These are phyloP conservation scores for Scaptomyza montana DNA, from an alignment of 1,140 invertebrate genomes.

Conservation along the genomic window DNA sequence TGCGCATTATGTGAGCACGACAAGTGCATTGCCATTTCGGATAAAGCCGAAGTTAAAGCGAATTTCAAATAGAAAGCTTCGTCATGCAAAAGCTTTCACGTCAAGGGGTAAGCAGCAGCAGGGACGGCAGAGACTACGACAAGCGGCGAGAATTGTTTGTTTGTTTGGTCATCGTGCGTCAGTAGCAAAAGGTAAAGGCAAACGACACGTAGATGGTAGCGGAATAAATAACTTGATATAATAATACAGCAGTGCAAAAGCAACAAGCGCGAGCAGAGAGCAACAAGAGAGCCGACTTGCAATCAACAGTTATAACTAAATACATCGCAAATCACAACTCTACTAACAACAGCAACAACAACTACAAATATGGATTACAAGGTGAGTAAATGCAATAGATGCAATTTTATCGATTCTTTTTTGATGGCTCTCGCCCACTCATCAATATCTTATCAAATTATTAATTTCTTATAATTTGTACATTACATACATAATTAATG, in stretches of 20 bases:
- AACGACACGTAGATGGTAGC: constrained; percentile 1
- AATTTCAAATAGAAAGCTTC: constrained; percentile 50
- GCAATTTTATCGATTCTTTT: constrained; percentile 21
- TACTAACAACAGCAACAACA: neutral
- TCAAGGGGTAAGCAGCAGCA: neutral
- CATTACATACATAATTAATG: neutral
- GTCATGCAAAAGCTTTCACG: constrained; percentile 33
- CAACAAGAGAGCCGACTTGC: neutral
- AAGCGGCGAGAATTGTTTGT: constrained; percentile 4
- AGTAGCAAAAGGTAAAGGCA: constrained; percentile 33
- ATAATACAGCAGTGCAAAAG: neutral
- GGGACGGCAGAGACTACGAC: constrained; percentile 2
- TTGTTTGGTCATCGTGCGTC: constrained; percentile 12
- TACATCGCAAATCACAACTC: neutral
- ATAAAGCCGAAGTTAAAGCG: constrained; percentile 33
- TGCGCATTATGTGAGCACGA: constrained; percentile 17
- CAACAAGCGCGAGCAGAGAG: constrained; percentile 2
- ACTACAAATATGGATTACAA: constrained; percentile 58
- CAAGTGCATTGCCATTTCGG: constrained; percentile 18
- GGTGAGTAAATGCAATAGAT: constrained; percentile 42
- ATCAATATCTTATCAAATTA: neutral
- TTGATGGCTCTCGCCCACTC: constrained; percentile 3
- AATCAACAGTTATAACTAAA: neutral
- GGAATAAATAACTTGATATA: constrained; percentile 3
- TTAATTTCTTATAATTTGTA: neutral